Evolutionary conservation across 2,113 vertebrate species (phyloP).

Genomic region (Theropithecus gelada): DNA sequence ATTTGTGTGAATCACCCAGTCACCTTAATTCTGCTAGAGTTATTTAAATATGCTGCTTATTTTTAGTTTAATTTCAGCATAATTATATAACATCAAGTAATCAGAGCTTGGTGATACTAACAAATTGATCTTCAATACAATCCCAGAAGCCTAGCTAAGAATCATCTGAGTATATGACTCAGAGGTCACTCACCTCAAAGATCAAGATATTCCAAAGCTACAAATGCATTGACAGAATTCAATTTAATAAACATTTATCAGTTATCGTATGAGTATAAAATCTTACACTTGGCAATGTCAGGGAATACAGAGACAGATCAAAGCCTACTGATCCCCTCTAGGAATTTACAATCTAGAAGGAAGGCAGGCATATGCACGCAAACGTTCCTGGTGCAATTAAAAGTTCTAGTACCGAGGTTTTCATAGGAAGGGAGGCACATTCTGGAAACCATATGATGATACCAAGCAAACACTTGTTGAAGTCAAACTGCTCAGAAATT

Average conservation of each 20-base stretch:
- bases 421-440: neutral
- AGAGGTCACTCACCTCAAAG: neutral
- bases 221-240: neutral
- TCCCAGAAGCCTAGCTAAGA: neutral
- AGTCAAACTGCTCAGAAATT: neutral
- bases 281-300: neutral
- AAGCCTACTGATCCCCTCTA: neutral
- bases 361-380: neutral
- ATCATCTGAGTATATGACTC: neutral
- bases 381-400: too few species aligned
- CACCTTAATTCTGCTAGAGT: slow-evolving; percentile 28
- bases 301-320: neutral
- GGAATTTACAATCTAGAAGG: neutral
- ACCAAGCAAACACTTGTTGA: neutral
- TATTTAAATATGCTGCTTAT: slow-evolving; percentile 55
- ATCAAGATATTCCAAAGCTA: neutral
- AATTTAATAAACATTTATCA: neutral
- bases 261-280: neutral
- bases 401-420: neutral
- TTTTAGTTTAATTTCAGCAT: slow-evolving; percentile 54
- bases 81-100: slow-evolving; percentile 53
- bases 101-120: slow-evolving; percentile 39
- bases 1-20: slow-evolving; percentile 18
- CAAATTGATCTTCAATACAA: slow-evolving; percentile 22
- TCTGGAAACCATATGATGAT: neutral